A percentile compares a stretch with the other conserved stretches of the same genome.
Conservation (phyloP, 2,113 vertebrate species). For the Peromyscus californicus region DNA sequence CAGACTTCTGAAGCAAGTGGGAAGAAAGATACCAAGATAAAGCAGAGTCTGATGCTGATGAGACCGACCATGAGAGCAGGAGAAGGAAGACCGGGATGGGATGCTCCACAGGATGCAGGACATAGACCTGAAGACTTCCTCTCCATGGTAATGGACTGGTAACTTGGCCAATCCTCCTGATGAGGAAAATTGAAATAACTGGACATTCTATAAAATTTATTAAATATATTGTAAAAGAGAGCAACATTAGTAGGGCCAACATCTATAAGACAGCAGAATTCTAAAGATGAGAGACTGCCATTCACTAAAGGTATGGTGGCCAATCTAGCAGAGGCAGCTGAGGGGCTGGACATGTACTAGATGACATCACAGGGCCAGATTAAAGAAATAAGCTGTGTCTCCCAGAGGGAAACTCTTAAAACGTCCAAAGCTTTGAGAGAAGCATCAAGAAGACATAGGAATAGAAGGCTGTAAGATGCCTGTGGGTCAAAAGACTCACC, state of each 20-base stretch:
- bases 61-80: not conserved
- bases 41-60: not conserved
- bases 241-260: not conserved
- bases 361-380: not conserved
- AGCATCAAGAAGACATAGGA: not conserved
- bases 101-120: not conserved
- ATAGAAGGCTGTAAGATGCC: not conserved
- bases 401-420: not conserved
- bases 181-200: not conserved
- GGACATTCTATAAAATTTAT: not conserved
- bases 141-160: not conserved
- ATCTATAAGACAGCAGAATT: not conserved
- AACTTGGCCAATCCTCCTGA: not conserved
- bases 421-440: not conserved
- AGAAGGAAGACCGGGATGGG: not conserved
- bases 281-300: not conserved
- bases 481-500: not conserved
- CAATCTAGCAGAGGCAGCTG: not conserved
- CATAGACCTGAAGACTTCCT: not conserved
- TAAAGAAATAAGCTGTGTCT: not conserved
- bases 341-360: not conserved
- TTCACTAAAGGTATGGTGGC: not conserved
- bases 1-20: not conserved
- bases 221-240: not conserved
- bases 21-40: constrained; percentile 7